Conservation (phyloP, 2,888 invertebrate species). For the Pristionchus maxplancki region DNA sequence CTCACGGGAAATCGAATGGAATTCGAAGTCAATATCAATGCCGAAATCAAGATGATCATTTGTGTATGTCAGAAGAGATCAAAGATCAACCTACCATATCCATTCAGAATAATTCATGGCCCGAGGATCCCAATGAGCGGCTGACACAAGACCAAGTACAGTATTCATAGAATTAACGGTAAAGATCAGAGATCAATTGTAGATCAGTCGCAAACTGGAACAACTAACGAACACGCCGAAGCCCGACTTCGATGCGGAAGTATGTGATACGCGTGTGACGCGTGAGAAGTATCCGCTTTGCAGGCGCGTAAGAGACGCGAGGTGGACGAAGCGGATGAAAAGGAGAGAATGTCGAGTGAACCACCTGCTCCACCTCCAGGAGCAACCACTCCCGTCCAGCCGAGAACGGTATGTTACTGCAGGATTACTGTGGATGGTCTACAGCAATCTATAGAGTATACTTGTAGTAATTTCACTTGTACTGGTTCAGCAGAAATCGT, state of each 20-base stretch:
- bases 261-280: neutral
- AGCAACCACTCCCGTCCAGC: neutral
- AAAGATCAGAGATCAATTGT: neutral
- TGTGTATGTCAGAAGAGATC: conserved; percentile 11
- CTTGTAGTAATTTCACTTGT: too few relatives aligned
- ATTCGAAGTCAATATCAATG: conserved; percentile 2
- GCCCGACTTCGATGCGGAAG: conserved; percentile 35
- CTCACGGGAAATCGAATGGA: conserved; percentile 31
- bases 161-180: neutral
- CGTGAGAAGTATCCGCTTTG: neutral
- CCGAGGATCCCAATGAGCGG: neutral
- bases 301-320: conserved; percentile 27
- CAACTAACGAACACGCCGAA: neutral
- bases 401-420: neutral
- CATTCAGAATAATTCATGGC: conserved; percentile 2
- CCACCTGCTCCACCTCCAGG: neutral
- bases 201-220: conserved; percentile 42
- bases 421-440: neutral
- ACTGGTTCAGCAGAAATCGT: neutral
- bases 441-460: neutral
- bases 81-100: conserved; percentile 31
- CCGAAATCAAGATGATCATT: conserved; percentile 12
- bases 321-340: conserved; percentile 10
- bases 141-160: neutral
- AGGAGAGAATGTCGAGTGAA: neutral